Conservation (phyloP, 2,113 vertebrate genomes). For the Tyto alba region DNA sequence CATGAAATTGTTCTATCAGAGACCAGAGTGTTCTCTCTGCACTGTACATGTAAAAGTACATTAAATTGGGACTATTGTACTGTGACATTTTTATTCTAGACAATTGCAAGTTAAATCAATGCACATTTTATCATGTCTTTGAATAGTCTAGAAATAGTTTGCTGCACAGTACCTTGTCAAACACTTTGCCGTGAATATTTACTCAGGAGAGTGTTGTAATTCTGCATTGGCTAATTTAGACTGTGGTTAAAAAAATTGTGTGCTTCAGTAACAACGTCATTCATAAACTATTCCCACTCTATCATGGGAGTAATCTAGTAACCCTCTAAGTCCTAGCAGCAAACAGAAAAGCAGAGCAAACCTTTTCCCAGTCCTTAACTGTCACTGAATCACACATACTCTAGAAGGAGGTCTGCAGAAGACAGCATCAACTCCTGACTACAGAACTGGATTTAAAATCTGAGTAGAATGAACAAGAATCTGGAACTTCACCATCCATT, state of each 20-base stretch:
- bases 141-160: background rate
- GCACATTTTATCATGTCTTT: background rate
- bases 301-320: background rate
- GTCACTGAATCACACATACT: background rate
- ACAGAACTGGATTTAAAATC: background rate
- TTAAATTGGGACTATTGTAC: background rate
- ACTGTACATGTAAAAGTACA: background rate
- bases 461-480: background rate
- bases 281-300: background rate
- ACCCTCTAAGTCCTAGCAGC: background rate
- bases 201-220: background rate
- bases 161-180: background rate
- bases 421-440: background rate
- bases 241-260: background rate
- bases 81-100: conserved; percentile 8
- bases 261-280: background rate
- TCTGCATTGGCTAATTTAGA: background rate
- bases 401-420: background rate
- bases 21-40: background rate
- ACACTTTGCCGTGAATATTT: background rate
- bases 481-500: background rate
- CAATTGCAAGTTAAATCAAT: conserved; percentile 9
- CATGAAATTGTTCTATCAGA: background rate
- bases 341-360: background rate
- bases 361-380: background rate